A percentile compares a stretch with the other conserved stretches of the same genome.
Evolutionary conservation across 2,888 invertebrate species (phyloP).

Genomic region (Tenthredo distinguenda): DNA sequence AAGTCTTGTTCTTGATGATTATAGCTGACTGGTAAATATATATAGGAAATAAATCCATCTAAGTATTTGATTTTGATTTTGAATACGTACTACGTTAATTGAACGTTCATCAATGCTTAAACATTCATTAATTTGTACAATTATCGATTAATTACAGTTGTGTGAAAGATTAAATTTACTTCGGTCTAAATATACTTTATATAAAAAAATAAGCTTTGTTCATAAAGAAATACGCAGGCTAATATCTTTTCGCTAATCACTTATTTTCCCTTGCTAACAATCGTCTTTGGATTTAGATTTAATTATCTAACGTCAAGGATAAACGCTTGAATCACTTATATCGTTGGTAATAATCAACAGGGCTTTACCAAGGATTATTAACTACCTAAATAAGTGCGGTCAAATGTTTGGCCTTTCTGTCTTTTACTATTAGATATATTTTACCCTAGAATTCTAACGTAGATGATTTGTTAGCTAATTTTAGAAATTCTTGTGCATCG

Average conservation of each 20-base stretch:
- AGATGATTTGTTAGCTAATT: not conserved
- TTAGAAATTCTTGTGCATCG: not conserved
- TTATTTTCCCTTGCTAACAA: not conserved
- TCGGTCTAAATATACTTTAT: not conserved
- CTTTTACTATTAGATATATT: not conserved
- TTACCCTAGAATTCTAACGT: not conserved
- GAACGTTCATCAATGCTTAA: not conserved
- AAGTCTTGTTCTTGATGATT: not conserved
- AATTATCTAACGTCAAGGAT: not conserved
- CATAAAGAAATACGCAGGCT: not conserved
- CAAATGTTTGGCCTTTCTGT: not conserved
- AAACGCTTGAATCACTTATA: not conserved
- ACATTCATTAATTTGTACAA: not conserved
- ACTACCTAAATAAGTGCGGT: not conserved
- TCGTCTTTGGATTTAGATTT: not conserved
- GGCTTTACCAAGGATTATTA: not conserved
- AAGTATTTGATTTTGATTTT: not conserved
- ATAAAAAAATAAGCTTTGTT: conserved; percentile 25
- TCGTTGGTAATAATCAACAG: not conserved
- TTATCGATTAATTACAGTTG: not conserved
- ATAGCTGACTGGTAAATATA: not conserved
- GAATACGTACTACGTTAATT: not conserved
- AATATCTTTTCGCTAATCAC: not conserved
- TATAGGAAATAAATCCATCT: not conserved
- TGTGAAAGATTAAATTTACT: not conserved